Conservation (phyloP, 2,888 invertebrate genomes). For the Marronus borbonicus region DNA sequence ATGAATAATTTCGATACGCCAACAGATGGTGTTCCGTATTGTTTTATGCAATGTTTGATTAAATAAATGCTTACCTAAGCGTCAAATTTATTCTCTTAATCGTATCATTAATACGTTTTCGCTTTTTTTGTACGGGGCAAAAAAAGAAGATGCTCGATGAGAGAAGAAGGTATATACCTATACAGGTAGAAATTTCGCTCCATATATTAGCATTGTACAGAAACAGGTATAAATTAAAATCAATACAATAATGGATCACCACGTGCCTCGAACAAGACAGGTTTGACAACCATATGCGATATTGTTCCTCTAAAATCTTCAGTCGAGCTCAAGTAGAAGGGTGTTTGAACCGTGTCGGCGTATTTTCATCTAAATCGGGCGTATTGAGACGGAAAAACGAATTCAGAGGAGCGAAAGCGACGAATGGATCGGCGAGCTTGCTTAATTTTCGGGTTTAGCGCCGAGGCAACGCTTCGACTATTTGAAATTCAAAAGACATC, state of each 20-base stretch:
- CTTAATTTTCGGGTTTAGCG: neutral
- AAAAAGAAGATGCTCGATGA: no score
- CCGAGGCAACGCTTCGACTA: conserved; percentile 35
- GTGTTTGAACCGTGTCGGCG: neutral
- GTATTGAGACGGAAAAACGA: neutral
- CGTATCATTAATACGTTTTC: no score
- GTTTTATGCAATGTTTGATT: neutral
- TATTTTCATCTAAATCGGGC: no score
- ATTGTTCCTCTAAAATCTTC: conserved; percentile 51
- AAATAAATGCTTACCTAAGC: neutral
- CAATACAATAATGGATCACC: conserved; percentile 49
- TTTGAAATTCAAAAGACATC: conserved; percentile 62
- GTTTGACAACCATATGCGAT: conserved; percentile 67
- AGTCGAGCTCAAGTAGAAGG: neutral
- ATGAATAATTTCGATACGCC: neutral
- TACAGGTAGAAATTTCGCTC: no score
- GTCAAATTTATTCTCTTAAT: neutral
- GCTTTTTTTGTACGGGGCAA: no score
- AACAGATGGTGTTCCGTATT: neutral
- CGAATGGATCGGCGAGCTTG: neutral
- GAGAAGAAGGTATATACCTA: no score
- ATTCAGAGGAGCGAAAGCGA: neutral
- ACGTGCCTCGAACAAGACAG: conserved; percentile 65
- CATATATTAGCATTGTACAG: neutral
- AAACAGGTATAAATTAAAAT: conserved; percentile 8